phyloP scores from a whole-genome alignment of 2,888 invertebrate genomes.

The Tipula lateralis region DNA sequence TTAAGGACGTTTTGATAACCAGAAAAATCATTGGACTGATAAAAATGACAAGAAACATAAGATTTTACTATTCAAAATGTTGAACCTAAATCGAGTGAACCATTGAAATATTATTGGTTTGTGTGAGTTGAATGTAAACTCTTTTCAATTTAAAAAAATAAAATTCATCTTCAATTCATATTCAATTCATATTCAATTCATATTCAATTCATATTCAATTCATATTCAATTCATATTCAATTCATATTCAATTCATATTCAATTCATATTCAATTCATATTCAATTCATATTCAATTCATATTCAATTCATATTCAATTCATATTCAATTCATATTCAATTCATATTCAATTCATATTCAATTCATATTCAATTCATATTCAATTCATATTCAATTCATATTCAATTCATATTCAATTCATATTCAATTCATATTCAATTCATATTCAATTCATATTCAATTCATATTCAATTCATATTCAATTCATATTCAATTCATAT shows the following conservation, averaged over 20 bases:
- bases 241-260: neutral
- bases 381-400: too few relatives aligned
- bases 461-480: neutral
- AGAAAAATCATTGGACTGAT: neutral
- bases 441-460: neutral
- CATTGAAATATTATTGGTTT: too few relatives aligned
- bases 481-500: too few relatives aligned
- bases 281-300: neutral
- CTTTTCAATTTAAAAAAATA: too few relatives aligned
- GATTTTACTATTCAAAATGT: too few relatives aligned
- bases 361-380: neutral
- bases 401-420: too few relatives aligned
- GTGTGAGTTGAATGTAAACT: too few relatives aligned
- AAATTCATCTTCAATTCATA: neutral
- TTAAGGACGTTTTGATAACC: neutral
- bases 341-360: neutral
- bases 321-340: neutral
- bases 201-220: too few relatives aligned
- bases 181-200: neutral
- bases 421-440: too few relatives aligned
- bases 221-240: too few relatives aligned
- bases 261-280: neutral
- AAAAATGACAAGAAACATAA: neutral
- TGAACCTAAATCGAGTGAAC: too few relatives aligned
- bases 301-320: neutral